Evolutionary conservation across 2,888 invertebrate species (phyloP).

Genomic region (Cenopis cana): DNA sequence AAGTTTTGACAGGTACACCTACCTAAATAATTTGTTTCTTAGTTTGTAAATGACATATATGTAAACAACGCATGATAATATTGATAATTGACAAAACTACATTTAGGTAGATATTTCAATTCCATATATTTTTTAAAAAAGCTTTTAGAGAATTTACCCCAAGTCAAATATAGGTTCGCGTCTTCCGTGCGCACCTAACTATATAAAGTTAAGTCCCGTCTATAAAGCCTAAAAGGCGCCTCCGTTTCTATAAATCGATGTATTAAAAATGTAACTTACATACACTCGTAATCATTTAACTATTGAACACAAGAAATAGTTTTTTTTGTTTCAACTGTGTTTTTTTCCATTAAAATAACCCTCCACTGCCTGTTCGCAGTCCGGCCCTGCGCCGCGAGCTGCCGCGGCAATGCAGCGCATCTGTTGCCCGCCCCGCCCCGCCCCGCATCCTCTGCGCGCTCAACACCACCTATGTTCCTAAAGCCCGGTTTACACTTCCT

Average conservation of each 20-base stretch:
- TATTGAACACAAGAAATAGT: too few relatives aligned
- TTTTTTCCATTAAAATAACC: not conserved
- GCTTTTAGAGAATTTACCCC: too few relatives aligned
- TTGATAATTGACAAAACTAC: not conserved
- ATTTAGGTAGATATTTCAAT: not conserved
- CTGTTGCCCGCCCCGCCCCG: conserved; percentile 68
- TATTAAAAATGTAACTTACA: too few relatives aligned
- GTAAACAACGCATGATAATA: not conserved
- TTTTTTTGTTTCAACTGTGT: too few relatives aligned
- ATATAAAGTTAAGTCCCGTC: too few relatives aligned
- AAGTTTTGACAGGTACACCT: not conserved
- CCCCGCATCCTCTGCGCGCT: conserved; percentile 51
- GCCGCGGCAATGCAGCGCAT: conserved; percentile 82
- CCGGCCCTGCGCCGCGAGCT: conserved; percentile 63
- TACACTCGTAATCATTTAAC: too few relatives aligned
- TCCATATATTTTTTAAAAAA: not conserved
- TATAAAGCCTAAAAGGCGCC: too few relatives aligned
- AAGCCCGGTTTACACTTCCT: not conserved
- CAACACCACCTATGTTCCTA: conserved; percentile 32
- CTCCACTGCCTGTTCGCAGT: conserved; percentile 45
- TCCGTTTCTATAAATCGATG: too few relatives aligned
- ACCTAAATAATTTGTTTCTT: too few relatives aligned
- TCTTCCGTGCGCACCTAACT: too few relatives aligned
- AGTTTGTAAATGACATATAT: not conserved
- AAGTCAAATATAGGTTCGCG: too few relatives aligned